phyloP scores from a whole-genome alignment of 2,888 invertebrate species.

The Amphiduros pacificus region DNA sequence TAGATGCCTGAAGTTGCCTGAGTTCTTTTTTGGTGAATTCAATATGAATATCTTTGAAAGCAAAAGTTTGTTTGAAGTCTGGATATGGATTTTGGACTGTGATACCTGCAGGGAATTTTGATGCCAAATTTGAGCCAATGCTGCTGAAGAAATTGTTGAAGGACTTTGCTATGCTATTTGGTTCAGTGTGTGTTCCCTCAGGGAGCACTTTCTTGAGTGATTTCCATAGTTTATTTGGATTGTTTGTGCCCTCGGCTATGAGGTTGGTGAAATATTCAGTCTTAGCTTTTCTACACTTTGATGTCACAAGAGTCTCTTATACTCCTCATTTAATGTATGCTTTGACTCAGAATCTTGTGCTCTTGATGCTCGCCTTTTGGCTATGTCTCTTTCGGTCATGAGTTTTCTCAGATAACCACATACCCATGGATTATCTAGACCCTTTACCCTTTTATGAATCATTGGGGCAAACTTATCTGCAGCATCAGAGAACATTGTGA shows the following conservation, averaged over 20 bases:
- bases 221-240: constrained; percentile 1
- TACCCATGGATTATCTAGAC: constrained; percentile 1
- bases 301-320: neutral
- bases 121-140: neutral
- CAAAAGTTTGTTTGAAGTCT: neutral
- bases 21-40: too few relatives aligned
- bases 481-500: neutral
- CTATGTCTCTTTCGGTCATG: neutral
- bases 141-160: constrained; percentile 4
- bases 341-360: neutral
- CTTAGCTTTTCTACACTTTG: neutral
- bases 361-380: neutral
- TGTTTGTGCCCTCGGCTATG: neutral
- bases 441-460: constrained; percentile 1
- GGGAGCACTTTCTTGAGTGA: neutral
- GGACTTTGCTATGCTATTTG: neutral
- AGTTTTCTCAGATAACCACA: neutral
- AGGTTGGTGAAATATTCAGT: neutral
- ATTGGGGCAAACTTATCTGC: neutral
- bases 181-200: neutral
- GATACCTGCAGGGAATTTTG: neutral
- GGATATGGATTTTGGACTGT: neutral
- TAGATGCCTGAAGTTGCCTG: too few relatives aligned
- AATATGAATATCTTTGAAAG: neutral
- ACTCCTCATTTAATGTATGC: neutral